Base-by-base conservation (phyloP, 2,797 vertebrate genomes). In the Hydrocynus forskahlii region DNA sequence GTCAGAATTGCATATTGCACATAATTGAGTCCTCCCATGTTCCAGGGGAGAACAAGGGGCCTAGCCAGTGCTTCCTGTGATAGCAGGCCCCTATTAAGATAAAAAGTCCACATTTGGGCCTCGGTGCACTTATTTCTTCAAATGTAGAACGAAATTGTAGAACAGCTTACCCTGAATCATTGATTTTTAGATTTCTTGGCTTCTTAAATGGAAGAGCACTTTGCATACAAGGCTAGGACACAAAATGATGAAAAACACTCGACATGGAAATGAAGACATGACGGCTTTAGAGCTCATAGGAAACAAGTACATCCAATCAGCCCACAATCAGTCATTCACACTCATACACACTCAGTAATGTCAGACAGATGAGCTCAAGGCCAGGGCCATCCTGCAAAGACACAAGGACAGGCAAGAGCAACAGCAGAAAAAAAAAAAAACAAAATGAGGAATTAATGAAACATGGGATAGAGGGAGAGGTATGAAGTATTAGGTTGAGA, bases 321-420 rank as follows among this genome's bases (percentile, higher is more conserved):
- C 48, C 48, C 5, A 21, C 23, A 71, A 71, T 71, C 68, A 71
- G 21, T 17, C 68, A 52, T 9, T 52, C 68, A 52, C 45, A 70
- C 45, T 50, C 68, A 52, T 10, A 54, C 10, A 25, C 67, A 70
- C 67, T 43, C 38, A 38, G 63, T 10, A 68, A n/a, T 45, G 38
- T 21, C 38, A 45, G 7, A 68, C 40, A 45, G 40, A 68, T 43
- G n/a, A 23, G 43, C n/a, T 14, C 9, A 45, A 23, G 48, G 21
- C 29, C 25, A 38, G 68, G 21, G 13, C 5, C 16, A 25, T 52
- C 68, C 23, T 54, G 21, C 23, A 71, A 71, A 29, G 23, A 4
- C 19, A 23, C 3, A 48, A 69, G 67, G 68, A 71, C 68, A 25
- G 25, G 10, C 21, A 16, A 71, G 21, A 25, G 21, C 21, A 16